Base-by-base conservation (phyloP, 2,797 vertebrate genomes). In the Naso thynnoides region DNA sequence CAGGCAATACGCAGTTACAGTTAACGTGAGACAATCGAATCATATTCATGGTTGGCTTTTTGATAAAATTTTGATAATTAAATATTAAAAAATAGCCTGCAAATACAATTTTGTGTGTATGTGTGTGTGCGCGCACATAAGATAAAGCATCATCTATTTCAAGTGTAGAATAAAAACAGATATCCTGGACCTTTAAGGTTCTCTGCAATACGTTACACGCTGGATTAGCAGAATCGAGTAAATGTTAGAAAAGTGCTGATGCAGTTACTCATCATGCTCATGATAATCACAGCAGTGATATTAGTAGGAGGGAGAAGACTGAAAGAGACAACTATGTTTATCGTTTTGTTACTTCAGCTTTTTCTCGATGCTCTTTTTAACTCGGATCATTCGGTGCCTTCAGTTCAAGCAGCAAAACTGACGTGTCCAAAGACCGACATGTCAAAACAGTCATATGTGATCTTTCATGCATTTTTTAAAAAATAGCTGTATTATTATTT, bases 381-480 rank as follows among this genome's bases (percentile, higher is more conserved):
- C 76, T 78, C 13, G 8, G 73, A 86, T 89, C 74, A 86, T 90
- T 81, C 52, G 87, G 93, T 93, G 93, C 93, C 93, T 94, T 94
- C 86, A 87, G 76, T 88, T 91, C 49, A 79, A 90, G 85, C 88
- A 85, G 86, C 61, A 87, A 84, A 84, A 71, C 57, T 15, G 47
- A 52, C 61, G 15, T 16, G 56, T 78, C 56, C 18, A 16, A 62
- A 59, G 61, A 48, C 55, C 2, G 8, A 36, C 54, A 18, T 36
- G 64, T 82, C 53, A 23, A 33, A 65, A 65, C 15, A 23, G 41
- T 78, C 67, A 36, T 31, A n/a, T 23, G 55, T 58, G 57, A 72
- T 65, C 38, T 45, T 75, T 58, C 41, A 16, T 72, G 57, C 23
- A 7, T 55, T 72, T 75, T 33, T 69, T 45, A n/a, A 16, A n/a